A percentile compares a stretch with the other conserved stretches of the same genome.
Evolutionary conservation across 2,113 vertebrate species (phyloP).

Genomic region (Neodon shergylaensis): DNA sequence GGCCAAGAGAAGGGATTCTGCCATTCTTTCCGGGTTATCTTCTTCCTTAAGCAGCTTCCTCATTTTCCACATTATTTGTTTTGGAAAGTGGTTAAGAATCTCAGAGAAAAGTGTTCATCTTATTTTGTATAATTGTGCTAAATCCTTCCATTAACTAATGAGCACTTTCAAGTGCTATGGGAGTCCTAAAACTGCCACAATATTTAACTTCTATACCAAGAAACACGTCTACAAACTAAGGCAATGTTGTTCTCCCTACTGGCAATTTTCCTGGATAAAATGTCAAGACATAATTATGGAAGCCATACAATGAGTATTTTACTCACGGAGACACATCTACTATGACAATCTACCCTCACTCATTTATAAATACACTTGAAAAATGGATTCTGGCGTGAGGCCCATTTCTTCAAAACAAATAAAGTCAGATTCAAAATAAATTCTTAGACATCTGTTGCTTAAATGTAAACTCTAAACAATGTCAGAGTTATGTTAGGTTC

Average conservation of each 20-base stretch:
- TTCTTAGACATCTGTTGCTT: conserved; percentile 69
- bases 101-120: conserved; percentile 38
- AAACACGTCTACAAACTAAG: conserved; percentile 7
- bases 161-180: conserved; percentile 25
- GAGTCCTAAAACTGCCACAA: conserved; percentile 26
- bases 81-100: conserved; percentile 34
- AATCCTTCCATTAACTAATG: conserved; percentile 50
- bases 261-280: conserved; percentile 72
- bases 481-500: conserved; percentile 74
- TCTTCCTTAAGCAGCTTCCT: conserved; percentile 12
- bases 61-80: conserved; percentile 33
- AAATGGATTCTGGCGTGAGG: conserved; percentile 70
- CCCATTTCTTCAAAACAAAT: conserved; percentile 74
- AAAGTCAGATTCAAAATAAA: conserved; percentile 74
- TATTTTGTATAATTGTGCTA: conserved; percentile 9
- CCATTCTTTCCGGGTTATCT: not conserved
- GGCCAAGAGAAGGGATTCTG: not conserved
- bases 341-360: conserved; percentile 47
- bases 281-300: conserved; percentile 56
- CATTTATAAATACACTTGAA: conserved; percentile 69
- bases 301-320: conserved; percentile 70
- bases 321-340: conserved; percentile 70
- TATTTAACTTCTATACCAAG: conserved; percentile 35
- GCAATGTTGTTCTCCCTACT: conserved; percentile 54
- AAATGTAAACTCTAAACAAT: conserved; percentile 72